Evolutionary conservation across 1,140 invertebrate species (phyloP), one percentile per base, ranked within the genome.

Genomic region (Drosophila bocki): DNA sequence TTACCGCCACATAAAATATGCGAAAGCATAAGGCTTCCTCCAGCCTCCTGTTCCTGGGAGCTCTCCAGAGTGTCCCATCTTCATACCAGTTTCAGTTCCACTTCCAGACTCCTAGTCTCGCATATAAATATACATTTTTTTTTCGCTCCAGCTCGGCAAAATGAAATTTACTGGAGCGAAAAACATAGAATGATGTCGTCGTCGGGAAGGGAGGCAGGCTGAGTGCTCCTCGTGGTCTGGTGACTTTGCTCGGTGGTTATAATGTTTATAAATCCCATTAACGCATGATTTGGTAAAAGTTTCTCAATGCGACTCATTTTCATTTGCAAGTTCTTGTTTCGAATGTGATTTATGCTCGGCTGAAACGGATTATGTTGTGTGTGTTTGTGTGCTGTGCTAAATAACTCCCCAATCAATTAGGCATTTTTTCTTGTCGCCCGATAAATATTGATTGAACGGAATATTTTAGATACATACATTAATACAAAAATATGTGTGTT

Each of bases 121-220:
- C 82, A 85, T 69, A 86, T 86, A 86, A 88, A 86, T 86, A 83
- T 80, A 83, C 65, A 63, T 77, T 83, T 83, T 86, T 86, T 68
- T 45, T 75, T 53, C 29, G 39, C 57, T n/a, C 22, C 42, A 35
- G 32, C 71, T 83, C 56, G 75, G 81, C 72, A 69, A 74, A 87
- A 86, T 71, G 68, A 58, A 67, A 75, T 76, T 86, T 68, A 78
- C 64, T 70, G 75, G 62, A 75, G 63, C 64, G 65, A 68, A 59
- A 65, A 67, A 70, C 53, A 54, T 70, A 15, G 32, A 53, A 58
- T 42, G 45, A 15, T 19, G 11, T 29, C 19, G 41, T 17, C 11
- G 26, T 19, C n/a, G 44, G 42, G 13, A 32, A 39, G 33, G 26
- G 47, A 29, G 48, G 45, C 13, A 37, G 12, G n/a, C 50, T 29